Base-by-base conservation (phyloP, 2,113 vertebrate genomes). In the Helogale parvula region DNA sequence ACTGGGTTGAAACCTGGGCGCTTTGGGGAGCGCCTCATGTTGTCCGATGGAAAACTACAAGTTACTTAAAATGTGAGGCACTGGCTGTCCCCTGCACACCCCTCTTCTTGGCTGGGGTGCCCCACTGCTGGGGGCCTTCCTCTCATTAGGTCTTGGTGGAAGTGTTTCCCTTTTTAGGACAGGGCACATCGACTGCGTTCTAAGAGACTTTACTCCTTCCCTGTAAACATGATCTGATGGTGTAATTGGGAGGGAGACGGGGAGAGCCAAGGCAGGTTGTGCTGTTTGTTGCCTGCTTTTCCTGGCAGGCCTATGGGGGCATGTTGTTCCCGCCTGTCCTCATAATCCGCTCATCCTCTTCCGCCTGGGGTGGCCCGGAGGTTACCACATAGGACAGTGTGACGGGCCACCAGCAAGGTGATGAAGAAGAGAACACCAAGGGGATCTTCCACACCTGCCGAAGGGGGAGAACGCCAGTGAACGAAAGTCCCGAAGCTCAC, bases 241-340 rank as follows among this genome's bases (percentile, higher is more conserved):
- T 88, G n/a, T 54, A 19, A 38, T 94, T 86, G 69, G 57, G 93
- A 96, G 33, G 52, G 63, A 25, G 68, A 69, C 84, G 95, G 84
- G 96, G 45, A 93, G 69, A 84, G 93, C 97, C 97, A 8, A 0
- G 80, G 77, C 45, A 12, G 96, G 77, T 97, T 80, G 33, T 81
- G 63, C 68, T 96, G 92, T 95, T 97, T 96, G 93, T 95, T 97
- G 54, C 94, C 97, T 98, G 98, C 97, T 98, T 95, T 98, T 98
- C 90, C 98, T 98, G 98, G 98, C 98, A 97, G 95, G 88, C 77
- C 7, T 69, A 72, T 13, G 45, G 92, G 97, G 96, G 96, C 98
- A 96, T 97, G 92, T 96, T 98, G 98, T 98, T 98, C 95, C 45
- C 60, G 94, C 96, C 94, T 95, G 97, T 98, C 98, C 98, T 98